These are phyloP conservation scores for Lepetodrilus schrolli DNA, from an alignment of 2,888 invertebrate genomes.

Conservation along the genomic window DNA sequence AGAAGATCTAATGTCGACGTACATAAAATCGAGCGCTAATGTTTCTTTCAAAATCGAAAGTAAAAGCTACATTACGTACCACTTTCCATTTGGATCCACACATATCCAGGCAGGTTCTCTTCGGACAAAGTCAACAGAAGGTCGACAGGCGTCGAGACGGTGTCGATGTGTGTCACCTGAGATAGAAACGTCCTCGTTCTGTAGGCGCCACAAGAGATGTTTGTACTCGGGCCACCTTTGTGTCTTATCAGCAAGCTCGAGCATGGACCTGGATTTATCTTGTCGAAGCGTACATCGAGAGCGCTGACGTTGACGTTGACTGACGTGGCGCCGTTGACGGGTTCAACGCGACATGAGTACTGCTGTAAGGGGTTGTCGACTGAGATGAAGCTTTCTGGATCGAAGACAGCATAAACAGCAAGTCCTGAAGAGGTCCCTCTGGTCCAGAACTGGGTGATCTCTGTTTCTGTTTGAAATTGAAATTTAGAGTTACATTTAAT, in stretches of 20 bases:
- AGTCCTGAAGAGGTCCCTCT: neutral
- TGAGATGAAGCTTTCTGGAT: neutral
- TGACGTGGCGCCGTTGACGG: neutral
- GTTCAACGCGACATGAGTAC: slow-evolving; percentile 1
- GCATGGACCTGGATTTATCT: neutral
- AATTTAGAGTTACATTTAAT: too few relatives aligned
- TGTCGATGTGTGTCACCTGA: neutral
- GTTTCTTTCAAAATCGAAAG: neutral
- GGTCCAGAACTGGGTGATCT: neutral
- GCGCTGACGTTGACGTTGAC: slow-evolving; percentile 11
- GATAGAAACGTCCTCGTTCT: neutral
- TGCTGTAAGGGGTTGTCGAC: neutral
- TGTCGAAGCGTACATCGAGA: neutral
- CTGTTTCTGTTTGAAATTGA: neutral
- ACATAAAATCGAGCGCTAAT: neutral
- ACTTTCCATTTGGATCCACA: neutral
- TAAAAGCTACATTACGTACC: too few relatives aligned
- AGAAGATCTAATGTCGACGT: neutral
- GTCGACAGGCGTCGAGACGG: neutral
- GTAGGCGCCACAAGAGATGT: neutral
- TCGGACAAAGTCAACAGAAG: neutral
- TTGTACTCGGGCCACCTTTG: neutral
- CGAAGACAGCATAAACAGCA: neutral
- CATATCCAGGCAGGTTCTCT: slow-evolving; percentile 10
- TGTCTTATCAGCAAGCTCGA: neutral